Conservation (phyloP, 1,140 invertebrate species). For the Wasmannia auropunctata region DNA sequence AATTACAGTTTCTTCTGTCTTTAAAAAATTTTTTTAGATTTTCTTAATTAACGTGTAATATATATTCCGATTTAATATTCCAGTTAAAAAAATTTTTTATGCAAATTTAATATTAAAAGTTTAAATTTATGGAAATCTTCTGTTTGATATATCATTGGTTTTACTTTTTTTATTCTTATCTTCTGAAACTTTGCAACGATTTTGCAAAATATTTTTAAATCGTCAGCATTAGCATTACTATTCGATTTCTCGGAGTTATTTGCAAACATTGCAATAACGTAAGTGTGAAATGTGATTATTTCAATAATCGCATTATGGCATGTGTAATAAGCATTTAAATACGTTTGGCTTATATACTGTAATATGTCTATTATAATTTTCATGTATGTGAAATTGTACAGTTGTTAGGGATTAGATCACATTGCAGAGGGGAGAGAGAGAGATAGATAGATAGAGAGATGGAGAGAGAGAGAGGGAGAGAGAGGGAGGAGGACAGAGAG, state of each 20-base stretch:
- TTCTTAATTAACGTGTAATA: not conserved
- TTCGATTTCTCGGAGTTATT: not conserved
- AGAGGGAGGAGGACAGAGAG: not conserved
- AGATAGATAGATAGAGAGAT: not conserved
- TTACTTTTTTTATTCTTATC: not conserved
- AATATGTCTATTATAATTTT: not conserved
- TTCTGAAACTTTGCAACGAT: not conserved
- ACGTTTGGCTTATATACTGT: not conserved
- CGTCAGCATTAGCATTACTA: not conserved
- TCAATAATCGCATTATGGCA: not conserved
- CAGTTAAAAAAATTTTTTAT: not conserved
- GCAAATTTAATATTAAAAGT: not conserved
- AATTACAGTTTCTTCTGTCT: not conserved
- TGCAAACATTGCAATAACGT: not conserved
- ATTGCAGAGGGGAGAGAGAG: not conserved
- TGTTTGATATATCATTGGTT: not conserved
- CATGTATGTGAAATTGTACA: not conserved
- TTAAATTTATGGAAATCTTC: not conserved
- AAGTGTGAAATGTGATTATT: not conserved
- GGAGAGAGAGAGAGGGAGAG: not conserved
- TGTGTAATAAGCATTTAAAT: not conserved
- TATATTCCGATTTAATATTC: not conserved
- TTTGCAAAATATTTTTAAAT: not conserved
- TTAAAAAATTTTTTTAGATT: slow-evolving; percentile 7
- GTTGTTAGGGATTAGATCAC: not conserved